These are phyloP conservation scores for Haemorhous mexicanus DNA, from an alignment of 2,113 vertebrate genomes.

Conservation along the genomic window DNA sequence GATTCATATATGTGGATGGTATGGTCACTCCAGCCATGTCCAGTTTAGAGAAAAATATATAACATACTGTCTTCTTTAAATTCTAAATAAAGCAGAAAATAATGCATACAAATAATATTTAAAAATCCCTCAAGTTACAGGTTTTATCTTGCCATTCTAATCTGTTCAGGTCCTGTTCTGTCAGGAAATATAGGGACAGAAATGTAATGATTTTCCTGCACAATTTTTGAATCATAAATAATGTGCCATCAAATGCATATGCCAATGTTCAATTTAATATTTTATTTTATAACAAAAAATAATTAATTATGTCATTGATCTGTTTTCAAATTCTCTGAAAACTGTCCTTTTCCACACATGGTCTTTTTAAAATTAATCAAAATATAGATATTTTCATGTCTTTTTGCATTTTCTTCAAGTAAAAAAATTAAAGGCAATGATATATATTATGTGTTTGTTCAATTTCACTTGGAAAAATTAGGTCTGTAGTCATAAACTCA, in stretches of 20 bases:
- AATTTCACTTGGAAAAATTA: neutral
- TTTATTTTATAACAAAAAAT: neutral
- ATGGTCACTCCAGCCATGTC: rapidly evolving
- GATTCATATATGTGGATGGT: neutral
- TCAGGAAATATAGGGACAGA: neutral
- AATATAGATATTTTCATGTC: neutral
- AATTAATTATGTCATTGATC: neutral
- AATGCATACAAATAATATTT: neutral
- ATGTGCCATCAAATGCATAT: neutral
- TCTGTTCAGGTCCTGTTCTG: neutral
- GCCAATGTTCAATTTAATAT: rapidly evolving
- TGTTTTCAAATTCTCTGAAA: neutral
- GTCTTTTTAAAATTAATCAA: neutral
- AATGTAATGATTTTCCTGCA: neutral
- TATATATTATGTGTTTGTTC: neutral
- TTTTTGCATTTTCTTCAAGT: neutral
- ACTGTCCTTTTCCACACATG: neutral
- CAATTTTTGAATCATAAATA: rapidly evolving
- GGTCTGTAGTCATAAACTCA: neutral
- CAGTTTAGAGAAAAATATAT: neutral
- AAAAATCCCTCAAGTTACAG: neutral
- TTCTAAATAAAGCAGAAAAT: neutral
- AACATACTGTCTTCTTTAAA: rapidly evolving
- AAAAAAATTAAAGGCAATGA: neutral
- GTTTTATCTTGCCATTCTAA: neutral